Percentiles rank a stretch among this genome's conserved stretches.
Conservation (phyloP, 2,888 invertebrate species). For the Anthophora plumipes region DNA sequence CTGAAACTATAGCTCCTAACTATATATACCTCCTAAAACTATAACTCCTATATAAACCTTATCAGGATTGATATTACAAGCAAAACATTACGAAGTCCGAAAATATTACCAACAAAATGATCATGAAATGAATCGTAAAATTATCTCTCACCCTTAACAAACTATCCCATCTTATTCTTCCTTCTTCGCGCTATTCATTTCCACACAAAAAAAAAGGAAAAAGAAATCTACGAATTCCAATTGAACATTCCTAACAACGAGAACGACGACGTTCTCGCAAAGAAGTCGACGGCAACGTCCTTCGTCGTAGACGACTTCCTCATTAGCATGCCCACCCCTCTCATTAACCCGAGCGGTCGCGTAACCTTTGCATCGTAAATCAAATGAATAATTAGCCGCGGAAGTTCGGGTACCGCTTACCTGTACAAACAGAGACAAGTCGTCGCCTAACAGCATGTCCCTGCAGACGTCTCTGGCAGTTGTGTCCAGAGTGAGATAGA, state of each 20-base stretch:
- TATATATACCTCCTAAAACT: too few relatives aligned
- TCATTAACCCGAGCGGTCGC: constrained; percentile 37
- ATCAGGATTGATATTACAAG: too few relatives aligned
- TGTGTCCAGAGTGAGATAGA: constrained; percentile 87
- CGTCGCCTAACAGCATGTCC: constrained; percentile 85
- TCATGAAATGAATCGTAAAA: too few relatives aligned
- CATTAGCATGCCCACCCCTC: constrained; percentile 31
- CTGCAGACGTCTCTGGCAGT: constrained; percentile 85
- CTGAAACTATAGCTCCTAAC: too few relatives aligned
- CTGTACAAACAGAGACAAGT: constrained; percentile 82
- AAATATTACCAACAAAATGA: too few relatives aligned
- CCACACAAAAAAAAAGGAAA: background rate
- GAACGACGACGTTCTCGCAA: background rate
- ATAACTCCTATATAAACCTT: too few relatives aligned
- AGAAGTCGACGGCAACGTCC: background rate
- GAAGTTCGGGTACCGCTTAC: constrained; percentile 69
- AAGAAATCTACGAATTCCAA: background rate
- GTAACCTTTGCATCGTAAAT: constrained; percentile 43
- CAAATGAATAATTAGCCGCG: constrained; percentile 61
- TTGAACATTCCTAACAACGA: background rate
- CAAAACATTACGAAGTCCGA: too few relatives aligned
- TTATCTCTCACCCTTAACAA: too few relatives aligned
- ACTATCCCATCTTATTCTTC: too few relatives aligned
- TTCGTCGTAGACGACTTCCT: background rate
- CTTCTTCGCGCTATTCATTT: too few relatives aligned